Evolutionary conservation across 2,113 vertebrate species (phyloP), one percentile per base, ranked within the genome.

Genomic region (Nestor notabilis): DNA sequence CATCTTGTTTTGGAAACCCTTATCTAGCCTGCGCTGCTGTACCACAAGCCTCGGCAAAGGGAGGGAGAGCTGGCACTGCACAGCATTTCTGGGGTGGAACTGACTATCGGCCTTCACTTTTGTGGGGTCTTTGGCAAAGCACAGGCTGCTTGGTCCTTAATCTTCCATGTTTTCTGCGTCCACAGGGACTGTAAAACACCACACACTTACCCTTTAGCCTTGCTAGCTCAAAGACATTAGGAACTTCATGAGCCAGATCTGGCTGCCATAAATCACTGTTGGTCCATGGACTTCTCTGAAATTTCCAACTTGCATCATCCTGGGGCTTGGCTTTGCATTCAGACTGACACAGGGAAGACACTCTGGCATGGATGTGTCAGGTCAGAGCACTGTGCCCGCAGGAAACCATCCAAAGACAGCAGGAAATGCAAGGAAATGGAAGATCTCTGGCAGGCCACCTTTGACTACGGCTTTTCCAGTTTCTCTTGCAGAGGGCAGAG

Each of bases 11-110:
- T 75, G 92, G 83, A 75, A 83, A 43, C 20, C 25, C 44, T 60
- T 37, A 6, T 53, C 25, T 37, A 55, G 43, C 43, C 49, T 61
- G 41, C 41, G 60, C 61, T 41, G 55, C 68, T 0, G 0, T 17
- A 56, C 19, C 0, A 0, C 33, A 29, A 0, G 21, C 24, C 60
- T 52, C 63, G 31, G 29, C 12, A 13, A n/a, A 37, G 43, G 21
- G 31, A 50, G 39, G 47, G 46, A 61, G 70, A 72, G 47, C 47
- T 12, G 1, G 53, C 15, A 1, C 81, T 19, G 83, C 25, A 10
- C 1, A 0, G 53, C 2, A 6, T 33, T 70, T 52, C 53, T 27
- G 25, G 58, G 49, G 27, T 1, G 8, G 11, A 64, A 47, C 0
- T 17, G 35, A 8, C n/a, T 33, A 20, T 15, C 58, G 16, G 64